These are phyloP conservation scores for Melanotaenia parkinsoni DNA, from an alignment of 2,797 vertebrate genomes.

Conservation along the genomic window DNA sequence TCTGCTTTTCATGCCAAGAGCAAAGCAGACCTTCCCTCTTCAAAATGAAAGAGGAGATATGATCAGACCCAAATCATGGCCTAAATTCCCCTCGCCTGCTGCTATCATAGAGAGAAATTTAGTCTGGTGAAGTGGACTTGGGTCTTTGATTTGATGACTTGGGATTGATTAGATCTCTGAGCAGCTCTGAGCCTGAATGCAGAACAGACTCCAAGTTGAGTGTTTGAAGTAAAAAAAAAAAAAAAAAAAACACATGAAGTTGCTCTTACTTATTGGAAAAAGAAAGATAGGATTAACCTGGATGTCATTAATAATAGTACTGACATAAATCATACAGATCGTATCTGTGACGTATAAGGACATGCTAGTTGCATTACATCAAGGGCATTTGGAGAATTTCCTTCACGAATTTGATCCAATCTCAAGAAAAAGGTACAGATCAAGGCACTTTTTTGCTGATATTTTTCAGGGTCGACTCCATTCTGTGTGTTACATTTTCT, in stretches of 20 bases:
- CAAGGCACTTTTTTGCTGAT: background rate
- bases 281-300: background rate
- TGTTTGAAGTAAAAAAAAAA: constrained; percentile 9
- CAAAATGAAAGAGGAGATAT: constrained; percentile 56
- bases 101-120: constrained; percentile 51
- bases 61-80: constrained; percentile 61
- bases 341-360: background rate
- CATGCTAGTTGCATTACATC: background rate
- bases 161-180: constrained; percentile 57
- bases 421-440: too few species aligned
- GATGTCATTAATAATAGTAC: background rate
- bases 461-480: too few species aligned
- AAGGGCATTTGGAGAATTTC: background rate
- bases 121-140: constrained; percentile 37
- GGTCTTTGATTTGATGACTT: constrained; percentile 61
- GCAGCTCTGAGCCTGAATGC: constrained; percentile 40
- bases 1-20: constrained; percentile 37
- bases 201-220: constrained; percentile 25
- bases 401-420: background rate
- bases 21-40: constrained; percentile 28
- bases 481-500: background rate
- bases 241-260: background rate
- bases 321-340: background rate
- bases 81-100: constrained; percentile 47
- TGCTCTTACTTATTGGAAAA: background rate